Evolutionary conservation across 2,888 invertebrate genomes (phyloP).

Genomic region (Ellobium chinense): DNA sequence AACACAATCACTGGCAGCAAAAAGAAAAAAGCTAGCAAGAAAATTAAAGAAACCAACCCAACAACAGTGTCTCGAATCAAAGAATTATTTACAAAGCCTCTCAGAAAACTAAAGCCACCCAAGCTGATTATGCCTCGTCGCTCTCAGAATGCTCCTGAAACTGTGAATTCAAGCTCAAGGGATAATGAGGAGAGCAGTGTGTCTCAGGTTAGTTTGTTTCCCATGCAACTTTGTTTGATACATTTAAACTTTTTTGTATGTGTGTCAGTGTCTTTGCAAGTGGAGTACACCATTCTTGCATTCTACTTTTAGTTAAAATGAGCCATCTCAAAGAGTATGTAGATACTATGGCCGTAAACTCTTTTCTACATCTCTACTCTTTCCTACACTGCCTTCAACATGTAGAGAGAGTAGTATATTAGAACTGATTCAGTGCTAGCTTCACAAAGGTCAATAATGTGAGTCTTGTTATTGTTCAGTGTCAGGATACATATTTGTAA

Average conservation of each 20-base stretch:
- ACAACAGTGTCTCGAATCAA: not conserved
- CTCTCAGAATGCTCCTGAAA: not conserved
- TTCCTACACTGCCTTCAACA: no score
- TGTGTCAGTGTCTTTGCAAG: no score
- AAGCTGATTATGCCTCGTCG: constrained; percentile 1
- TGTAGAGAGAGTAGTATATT: no score
- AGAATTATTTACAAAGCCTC: constrained; percentile 11
- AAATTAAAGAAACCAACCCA: not conserved
- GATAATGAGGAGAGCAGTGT: constrained; percentile 4
- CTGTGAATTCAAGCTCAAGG: not conserved
- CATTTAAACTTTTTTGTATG: not conserved
- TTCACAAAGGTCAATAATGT: no score
- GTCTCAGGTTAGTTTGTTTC: not conserved
- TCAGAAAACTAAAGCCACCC: constrained; percentile 20
- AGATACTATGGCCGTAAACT: no score
- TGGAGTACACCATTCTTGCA: no score
- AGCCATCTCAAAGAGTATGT: no score
- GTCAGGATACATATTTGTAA: no score
- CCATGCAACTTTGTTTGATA: not conserved
- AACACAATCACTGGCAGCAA: not conserved
- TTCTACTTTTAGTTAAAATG: no score
- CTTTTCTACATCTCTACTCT: no score
- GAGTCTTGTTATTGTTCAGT: no score
- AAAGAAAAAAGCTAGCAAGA: not conserved
- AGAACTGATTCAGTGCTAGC: no score